Evolutionary conservation across 2,113 vertebrate genomes (phyloP), one percentile per base, ranked within the genome.

Genomic region (Chloebia gouldiae): DNA sequence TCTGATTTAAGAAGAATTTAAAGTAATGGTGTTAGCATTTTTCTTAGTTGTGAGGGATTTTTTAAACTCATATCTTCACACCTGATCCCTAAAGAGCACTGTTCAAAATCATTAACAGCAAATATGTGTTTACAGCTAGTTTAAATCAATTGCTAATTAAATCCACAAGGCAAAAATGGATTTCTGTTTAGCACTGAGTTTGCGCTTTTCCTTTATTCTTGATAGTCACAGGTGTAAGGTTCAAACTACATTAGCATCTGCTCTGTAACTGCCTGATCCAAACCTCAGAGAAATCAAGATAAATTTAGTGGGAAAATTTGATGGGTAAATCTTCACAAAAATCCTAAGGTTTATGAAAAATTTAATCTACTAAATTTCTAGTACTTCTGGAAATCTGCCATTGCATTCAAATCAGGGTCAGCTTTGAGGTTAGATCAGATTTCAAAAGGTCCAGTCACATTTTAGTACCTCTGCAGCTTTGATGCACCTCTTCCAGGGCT

Each of bases 91-190:
- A 85, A 91, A 96, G 95, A 96, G 77, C 86, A 71, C 13, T 91
- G 56, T 72, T 96, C 75, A 95, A 85, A 97, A 96, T 97, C 70
- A 95, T 97, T 97, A 97, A 81, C 51, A 94, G 72, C 77, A 97
- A 97, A 95, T 95, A 95, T 95, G 79, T 94, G 94, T 97, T 97
- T 96, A 95, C 94, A 96, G 88, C 56, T 91, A 80, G 71, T 96
- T 85, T 96, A 96, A 98, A 97, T 98, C 96, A 97, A 97, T 97
- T 97, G 86, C 89, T 97, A 98, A 98, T 98, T 98, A 97, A 97
- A 93, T 98, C 92, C 94, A 95, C 84, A 92, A 96, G 95, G 96
- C 95, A 97, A 70, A 95, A 95, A 97, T 95, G 25, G 87, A 95
- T 96, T 97, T 97, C 80, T 97, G 72, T 94, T 98, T 97, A 96